Conservation (phyloP, 2,888 invertebrate genomes). For the Drosophila niveifrons region DNA sequence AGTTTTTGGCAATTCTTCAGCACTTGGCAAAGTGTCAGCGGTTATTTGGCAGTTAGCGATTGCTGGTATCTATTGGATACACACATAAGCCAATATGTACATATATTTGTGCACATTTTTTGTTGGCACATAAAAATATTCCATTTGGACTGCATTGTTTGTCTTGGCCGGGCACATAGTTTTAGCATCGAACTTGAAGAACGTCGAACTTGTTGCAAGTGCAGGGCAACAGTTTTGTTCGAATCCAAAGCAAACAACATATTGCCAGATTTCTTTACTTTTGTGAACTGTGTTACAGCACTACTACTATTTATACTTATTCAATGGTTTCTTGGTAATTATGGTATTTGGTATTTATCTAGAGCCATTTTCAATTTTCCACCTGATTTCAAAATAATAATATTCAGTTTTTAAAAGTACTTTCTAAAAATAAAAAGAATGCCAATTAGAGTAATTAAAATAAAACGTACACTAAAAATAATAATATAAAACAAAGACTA, state of each 20-base stretch:
- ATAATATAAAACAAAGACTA: too few relatives aligned
- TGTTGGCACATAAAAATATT: slow-evolving; percentile 8
- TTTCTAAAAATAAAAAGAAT: too few relatives aligned
- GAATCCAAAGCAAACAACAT: not conserved
- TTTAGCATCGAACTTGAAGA: slow-evolving; percentile 35
- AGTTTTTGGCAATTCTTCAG: slow-evolving; percentile 45
- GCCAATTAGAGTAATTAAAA: too few relatives aligned
- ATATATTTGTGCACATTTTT: not conserved
- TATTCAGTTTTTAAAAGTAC: too few relatives aligned
- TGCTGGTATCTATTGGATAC: slow-evolving; percentile 14
- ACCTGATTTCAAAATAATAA: too few relatives aligned
- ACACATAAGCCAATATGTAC: not conserved
- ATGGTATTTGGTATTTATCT: too few relatives aligned
- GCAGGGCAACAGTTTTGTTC: slow-evolving; percentile 13
- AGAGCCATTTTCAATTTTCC: too few relatives aligned
- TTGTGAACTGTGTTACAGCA: too few relatives aligned
- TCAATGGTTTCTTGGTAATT: too few relatives aligned
- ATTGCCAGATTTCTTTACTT: slow-evolving; percentile 20
- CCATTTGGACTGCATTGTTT: slow-evolving; percentile 20
- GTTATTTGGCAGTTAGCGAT: slow-evolving; percentile 39
- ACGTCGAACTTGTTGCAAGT: slow-evolving; percentile 48
- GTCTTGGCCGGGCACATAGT: slow-evolving; percentile 25
- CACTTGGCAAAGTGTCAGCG: slow-evolving; percentile 48
- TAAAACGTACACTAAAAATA: too few relatives aligned
- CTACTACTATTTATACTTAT: too few relatives aligned